Base-by-base conservation (phyloP, 2,797 vertebrate genomes). In the Artibeus jamaicensis region DNA sequence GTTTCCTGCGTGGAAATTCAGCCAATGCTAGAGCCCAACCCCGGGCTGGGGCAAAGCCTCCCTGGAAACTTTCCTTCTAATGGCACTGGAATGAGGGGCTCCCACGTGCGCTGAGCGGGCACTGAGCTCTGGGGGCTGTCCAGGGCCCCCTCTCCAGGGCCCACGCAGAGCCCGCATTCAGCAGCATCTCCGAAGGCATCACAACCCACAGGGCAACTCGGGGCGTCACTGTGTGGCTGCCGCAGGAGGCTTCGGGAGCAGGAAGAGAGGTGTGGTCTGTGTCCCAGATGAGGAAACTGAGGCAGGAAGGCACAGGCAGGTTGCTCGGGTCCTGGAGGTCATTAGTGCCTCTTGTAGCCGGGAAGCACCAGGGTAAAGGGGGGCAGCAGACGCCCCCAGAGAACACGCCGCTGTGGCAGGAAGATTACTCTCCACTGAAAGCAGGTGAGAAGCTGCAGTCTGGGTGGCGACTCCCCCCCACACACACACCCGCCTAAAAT, bases 91-190 rank as follows among this genome's bases (percentile, higher is more conserved):
- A 22, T 1, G 1, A 1, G 16, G 3, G 15, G 37, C 50, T 67
- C 65, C 12, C 74, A 19, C 78, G 37, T 16, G 29, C 48, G 1
- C 16, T 6, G 18, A n/a, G 46, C 0, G 2, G 76, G 76, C 39
- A 6, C 19, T 0, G 21, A 50, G 16, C 24, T 29, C 85, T n/a
- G 12, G 2, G 29, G n/a, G n/a, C 77, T 4, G 9, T 21, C 8
- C 37, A 2, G 3, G 0, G 15, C 11, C 34, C 32, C 34, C 6
- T 90, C 74, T 39, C 34, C 2, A 39, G 67, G 39, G 15, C 14
- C 14, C 29, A 0, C 16, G 9, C 6, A 0, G 19, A 29, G 48
- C 46, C 44, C 0, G 6, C 1, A 0, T 3, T 32, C 16, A n/a
- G 9, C 44, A 11, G 39, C 9, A 0, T 24, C 24, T 34, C 2